phyloP scores from a whole-genome alignment of 2,888 invertebrate species.

The Fragum whitleyi region DNA sequence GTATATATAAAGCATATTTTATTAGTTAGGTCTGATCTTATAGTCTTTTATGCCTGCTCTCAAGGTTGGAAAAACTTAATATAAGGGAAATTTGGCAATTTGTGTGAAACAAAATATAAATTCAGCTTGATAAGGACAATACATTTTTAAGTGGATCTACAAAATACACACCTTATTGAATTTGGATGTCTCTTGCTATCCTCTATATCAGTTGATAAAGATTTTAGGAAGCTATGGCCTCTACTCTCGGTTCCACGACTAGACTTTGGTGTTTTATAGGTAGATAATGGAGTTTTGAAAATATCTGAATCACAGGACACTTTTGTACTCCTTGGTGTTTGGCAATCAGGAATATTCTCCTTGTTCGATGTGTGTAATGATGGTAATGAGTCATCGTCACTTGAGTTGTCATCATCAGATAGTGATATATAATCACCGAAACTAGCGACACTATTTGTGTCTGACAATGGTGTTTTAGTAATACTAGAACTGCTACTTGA shows the following conservation, averaged over 20 bases:
- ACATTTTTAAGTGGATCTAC: too few species aligned
- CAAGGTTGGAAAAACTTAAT: too few species aligned
- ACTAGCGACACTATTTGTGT: neutral
- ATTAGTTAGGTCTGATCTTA: too few species aligned
- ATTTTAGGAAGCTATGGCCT: constrained; percentile 71
- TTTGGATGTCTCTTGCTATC: constrained; percentile 69
- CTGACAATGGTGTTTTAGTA: neutral
- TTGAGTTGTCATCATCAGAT: constrained; percentile 17
- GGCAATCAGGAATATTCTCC: constrained; percentile 10
- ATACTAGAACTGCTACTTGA: neutral
- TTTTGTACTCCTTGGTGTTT: constrained; percentile 2
- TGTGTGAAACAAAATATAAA: too few species aligned
- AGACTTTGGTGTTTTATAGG: constrained; percentile 12
- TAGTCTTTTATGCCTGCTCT: too few species aligned
- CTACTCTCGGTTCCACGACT: neutral
- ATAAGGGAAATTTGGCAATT: too few species aligned
- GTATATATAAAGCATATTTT: too few species aligned
- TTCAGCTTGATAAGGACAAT: too few species aligned
- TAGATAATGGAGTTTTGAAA: constrained; percentile 26
- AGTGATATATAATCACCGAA: constrained; percentile 20
- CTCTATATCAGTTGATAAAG: constrained; percentile 63
- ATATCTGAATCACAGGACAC: neutral
- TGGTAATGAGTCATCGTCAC: constrained; percentile 28
- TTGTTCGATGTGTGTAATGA: neutral
- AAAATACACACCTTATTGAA: constrained; percentile 71